Percentiles rank a stretch among this genome's conserved stretches.
Evolutionary conservation across 2,888 invertebrate genomes (phyloP).

Genomic region (Sphaeridia pumilis): DNA sequence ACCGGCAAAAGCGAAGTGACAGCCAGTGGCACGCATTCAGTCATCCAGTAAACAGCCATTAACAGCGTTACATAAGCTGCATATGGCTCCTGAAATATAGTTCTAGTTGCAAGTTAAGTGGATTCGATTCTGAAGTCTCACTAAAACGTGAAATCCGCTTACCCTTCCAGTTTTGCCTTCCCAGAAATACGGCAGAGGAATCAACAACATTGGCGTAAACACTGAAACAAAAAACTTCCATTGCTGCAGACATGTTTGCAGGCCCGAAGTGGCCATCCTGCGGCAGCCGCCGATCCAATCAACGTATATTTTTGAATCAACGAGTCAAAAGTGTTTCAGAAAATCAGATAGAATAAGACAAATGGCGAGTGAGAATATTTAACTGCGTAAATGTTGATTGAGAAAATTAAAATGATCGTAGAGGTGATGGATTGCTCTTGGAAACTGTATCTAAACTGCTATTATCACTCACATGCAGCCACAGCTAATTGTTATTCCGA

Average conservation of each 20-base stretch:
- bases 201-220: constrained; percentile 19
- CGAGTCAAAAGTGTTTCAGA: too few relatives aligned
- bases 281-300: too few relatives aligned
- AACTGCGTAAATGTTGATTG: too few relatives aligned
- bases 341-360: too few relatives aligned
- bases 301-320: too few relatives aligned
- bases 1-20: constrained; percentile 75
- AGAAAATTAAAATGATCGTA: too few relatives aligned
- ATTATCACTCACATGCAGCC: too few relatives aligned
- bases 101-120: neutral
- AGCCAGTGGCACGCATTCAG: constrained; percentile 64
- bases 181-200: constrained; percentile 22
- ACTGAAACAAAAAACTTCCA: constrained; percentile 25
- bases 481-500: too few relatives aligned
- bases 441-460: too few relatives aligned
- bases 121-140: neutral
- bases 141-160: neutral
- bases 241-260: constrained; percentile 7
- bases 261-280: too few relatives aligned
- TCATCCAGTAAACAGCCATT: constrained; percentile 33
- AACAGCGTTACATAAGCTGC: constrained; percentile 29
- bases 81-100: constrained; percentile 25
- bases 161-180: constrained; percentile 29
- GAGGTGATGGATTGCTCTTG: too few relatives aligned
- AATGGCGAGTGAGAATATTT: too few relatives aligned